Percentiles rank a stretch among this genome's conserved stretches.
phyloP scores from a whole-genome alignment of 2,113 vertebrate genomes.

The Willisornis vidua region DNA sequence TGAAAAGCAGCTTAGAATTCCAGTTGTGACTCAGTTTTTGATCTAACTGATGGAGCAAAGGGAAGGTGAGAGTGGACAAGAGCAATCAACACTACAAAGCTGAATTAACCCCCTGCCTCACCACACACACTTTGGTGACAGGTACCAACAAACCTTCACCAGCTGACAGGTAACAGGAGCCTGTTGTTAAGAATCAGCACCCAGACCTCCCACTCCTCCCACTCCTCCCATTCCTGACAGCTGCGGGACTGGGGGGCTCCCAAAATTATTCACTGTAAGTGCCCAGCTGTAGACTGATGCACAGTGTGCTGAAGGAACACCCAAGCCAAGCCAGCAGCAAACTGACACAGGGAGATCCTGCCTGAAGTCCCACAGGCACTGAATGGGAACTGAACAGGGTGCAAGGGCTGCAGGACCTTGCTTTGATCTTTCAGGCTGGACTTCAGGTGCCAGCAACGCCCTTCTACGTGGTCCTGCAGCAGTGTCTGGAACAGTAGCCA shows the following conservation, averaged over 20 bases:
- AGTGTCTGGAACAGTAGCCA: fast-evolving
- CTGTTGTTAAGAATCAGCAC: background rate
- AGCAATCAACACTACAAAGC: background rate
- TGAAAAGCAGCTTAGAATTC: background rate
- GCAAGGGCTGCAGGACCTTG: background rate
- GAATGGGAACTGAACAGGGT: fast-evolving
- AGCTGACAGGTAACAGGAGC: background rate
- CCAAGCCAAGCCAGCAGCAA: background rate
- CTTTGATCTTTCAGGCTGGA: background rate
- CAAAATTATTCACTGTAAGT: background rate
- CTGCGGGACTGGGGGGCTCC: background rate
- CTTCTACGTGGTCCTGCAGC: background rate
- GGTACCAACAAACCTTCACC: fast-evolving
- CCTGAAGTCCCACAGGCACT: background rate
- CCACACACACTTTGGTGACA: background rate
- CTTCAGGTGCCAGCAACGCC: background rate
- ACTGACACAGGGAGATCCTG: background rate
- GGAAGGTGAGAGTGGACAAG: background rate
- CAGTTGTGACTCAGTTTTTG: background rate
- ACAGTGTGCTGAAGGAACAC: background rate
- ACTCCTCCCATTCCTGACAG: background rate
- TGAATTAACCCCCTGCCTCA: background rate
- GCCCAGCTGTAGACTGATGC: background rate
- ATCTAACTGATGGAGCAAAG: background rate
- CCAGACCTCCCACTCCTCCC: background rate